Evolutionary conservation across 1,140 invertebrate species (phyloP), one percentile per base, ranked within the genome.

Genomic region (Camponotus vicinus): DNA sequence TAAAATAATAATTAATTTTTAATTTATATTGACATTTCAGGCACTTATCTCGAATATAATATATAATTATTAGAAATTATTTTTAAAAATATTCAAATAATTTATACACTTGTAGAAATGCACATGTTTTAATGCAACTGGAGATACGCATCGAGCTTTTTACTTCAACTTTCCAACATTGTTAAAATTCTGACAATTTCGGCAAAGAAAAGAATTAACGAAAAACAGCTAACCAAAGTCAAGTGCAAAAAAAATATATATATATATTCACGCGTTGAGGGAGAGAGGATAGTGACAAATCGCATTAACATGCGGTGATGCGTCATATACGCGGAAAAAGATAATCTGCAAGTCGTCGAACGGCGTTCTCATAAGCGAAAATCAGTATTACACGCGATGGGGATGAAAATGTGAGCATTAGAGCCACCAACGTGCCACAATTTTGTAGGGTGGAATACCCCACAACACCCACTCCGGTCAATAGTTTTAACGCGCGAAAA

Each of bases 381-480:
- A 52, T 63, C 59, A 63, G 73, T 64, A 55, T 85, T 78, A 83
- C 75, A 69, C 79, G 55, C 79, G 40, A 32, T 71, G 34, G 79
- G 34, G 69, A 49, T 57, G 73, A 45, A 85, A 85, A 85, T 85
- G 82, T 45, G 34, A n/a, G 82, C 63, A 85, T 78, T 85, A 78
- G 45, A 67, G 61, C 73, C 63, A 34, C 73, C 69, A 89, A 79
- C 88, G 75, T 85, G 82, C 73, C 82, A 63, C 79, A 85, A 85
- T 78, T 85, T 85, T 45, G 34, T 49, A 9, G 37, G 55, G 45
- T 32, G n/a, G 2, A 8, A 32, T 7, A 13, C 3, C 2, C 18
- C 34, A 37, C 40, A 49, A 42, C 85, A 84, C 63, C 55, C 85
- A 52, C 66, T 42, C 67, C 49, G 83, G 59, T 78, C 66, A 79